Base-by-base conservation (phyloP, 2,113 vertebrate genomes). In the Penelope pileata region DNA sequence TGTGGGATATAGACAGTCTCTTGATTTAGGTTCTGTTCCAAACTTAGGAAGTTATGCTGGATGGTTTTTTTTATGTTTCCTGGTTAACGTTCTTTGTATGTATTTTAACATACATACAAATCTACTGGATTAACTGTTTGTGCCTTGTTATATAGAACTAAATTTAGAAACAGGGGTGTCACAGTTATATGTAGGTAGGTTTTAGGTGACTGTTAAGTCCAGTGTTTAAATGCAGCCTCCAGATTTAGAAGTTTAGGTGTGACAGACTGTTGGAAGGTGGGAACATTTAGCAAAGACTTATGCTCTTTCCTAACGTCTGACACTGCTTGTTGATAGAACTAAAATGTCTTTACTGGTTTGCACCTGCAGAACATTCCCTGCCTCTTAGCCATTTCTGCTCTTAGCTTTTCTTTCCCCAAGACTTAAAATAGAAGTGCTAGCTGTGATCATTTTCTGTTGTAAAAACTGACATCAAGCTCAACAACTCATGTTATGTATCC, bases 291-390 rank as follows among this genome's bases (percentile, higher is more conserved):
- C 24, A 47, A 29, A 29, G 75, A 21, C 16, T 75, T 66, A 10
- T 8, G 2, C 17, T 58, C 27, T 40, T 62, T 53, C 21, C 42
- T 82, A 11, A 16, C 6, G 13, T 4, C 18, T 72, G 58, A 10
- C 0, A 2, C 15, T 51, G 8, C 12, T 29, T 0, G 1, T 0
- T 4, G 2, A 6, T 42, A 29, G 47, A 78, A 17, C 7, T 73
- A 13, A 29, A 42, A 5, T n/a, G 51, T 24, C 7, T 36, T 82
- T 16, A 5, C 54, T 60, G 63, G 70, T 72, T n/a, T 43, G 29
- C 23, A 75, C 62, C 34, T 75, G 22, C 17, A 59, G 86, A 94
- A 21, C 29, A 50, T 43, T 70, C 30, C 26, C 13, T 51, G 22
- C 1, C 27, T 89, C 82, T 38, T n/a, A n/a, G n/a, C 38, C 2